Evolutionary conservation across 2,888 invertebrate genomes (phyloP).

Genomic region (Microchrysa polita): DNA sequence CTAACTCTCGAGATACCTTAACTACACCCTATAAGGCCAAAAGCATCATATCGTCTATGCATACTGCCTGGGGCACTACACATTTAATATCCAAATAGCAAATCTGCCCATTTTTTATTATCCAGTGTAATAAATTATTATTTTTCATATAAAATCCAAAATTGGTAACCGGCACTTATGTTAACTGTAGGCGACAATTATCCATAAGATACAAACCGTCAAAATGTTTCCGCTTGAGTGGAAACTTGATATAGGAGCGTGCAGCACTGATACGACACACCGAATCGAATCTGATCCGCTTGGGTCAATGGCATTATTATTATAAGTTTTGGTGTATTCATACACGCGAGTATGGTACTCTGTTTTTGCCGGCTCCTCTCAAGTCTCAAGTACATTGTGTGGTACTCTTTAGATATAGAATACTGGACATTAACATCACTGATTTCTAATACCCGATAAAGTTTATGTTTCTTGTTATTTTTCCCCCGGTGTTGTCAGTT

Average conservation of each 20-base stretch:
- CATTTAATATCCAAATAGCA: no score
- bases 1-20: no score
- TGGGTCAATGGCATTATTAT: slow-evolving; percentile 16
- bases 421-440: neutral
- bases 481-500: neutral
- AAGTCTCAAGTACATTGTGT: no score
- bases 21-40: no score
- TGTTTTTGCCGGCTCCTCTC: no score
- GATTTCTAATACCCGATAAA: neutral
- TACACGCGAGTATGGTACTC: neutral
- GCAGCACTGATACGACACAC: neutral
- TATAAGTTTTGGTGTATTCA: neutral
- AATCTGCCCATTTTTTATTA: no score
- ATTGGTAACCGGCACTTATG: no score
- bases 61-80: no score
- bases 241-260: neutral
- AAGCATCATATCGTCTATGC: no score
- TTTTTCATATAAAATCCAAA: no score
- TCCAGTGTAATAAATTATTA: no score
- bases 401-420: no score
- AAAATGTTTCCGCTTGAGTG: slow-evolving; percentile 25
- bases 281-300: neutral
- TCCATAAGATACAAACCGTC: slow-evolving; percentile 14
- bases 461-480: neutral
- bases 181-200: slow-evolving; percentile 29